Percentiles rank a stretch among this genome's conserved stretches.
These are phyloP conservation scores for Heliconius erato DNA, from an alignment of 2,888 invertebrate genomes.

Conservation along the genomic window DNA sequence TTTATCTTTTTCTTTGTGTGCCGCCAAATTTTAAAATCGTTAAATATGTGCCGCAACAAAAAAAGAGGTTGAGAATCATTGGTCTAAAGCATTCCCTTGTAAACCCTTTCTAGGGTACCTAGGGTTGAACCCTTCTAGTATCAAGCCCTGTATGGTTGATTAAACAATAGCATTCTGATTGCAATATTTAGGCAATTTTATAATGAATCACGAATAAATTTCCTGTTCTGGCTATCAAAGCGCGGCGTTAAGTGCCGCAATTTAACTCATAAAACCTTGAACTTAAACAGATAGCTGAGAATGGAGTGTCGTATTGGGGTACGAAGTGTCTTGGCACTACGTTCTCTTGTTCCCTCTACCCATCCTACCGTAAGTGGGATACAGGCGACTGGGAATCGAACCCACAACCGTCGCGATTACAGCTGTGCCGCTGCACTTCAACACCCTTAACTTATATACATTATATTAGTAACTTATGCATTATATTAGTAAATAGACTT, in stretches of 20 bases:
- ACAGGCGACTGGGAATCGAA: no score
- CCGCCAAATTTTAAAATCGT: no score
- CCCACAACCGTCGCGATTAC: no score
- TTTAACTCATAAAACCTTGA: not conserved
- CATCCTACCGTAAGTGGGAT: no score
- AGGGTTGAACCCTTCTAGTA: constrained; percentile 11
- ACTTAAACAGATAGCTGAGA: no score
- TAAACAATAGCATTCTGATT: not conserved
- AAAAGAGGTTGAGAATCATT: no score
- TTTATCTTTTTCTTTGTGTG: no score
- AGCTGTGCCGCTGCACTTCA: not conserved
- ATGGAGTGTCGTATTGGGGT: no score
- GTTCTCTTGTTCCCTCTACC: no score
- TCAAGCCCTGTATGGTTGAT: not conserved
- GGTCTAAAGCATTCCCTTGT: not conserved
- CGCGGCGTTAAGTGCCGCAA: not conserved
- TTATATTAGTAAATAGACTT: not conserved
- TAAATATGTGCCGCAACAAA: no score
- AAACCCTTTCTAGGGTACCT: constrained; percentile 10
- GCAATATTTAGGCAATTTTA: not conserved
- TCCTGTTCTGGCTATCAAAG: not conserved
- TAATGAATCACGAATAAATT: not conserved
- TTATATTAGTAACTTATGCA: not conserved
- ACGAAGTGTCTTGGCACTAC: no score
- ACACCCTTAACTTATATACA: not conserved